Evolutionary conservation across 1,140 invertebrate species (phyloP).

Genomic region (Helicoverpa armigera): DNA sequence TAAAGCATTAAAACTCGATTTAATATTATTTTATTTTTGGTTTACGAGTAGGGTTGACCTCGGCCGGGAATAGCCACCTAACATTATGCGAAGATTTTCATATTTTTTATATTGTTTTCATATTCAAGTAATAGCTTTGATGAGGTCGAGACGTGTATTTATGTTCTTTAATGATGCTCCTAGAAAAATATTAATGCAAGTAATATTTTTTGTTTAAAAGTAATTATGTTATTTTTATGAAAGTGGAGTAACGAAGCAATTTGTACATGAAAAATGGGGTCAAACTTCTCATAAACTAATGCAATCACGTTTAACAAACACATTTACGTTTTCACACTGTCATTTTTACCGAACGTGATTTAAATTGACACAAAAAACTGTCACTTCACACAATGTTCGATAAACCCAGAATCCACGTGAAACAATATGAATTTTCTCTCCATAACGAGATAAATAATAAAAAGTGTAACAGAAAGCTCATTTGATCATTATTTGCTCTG

Average conservation of each 20-base stretch:
- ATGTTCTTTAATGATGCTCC: not conserved
- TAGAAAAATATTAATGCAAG: not conserved
- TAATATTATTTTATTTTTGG: constrained; percentile 50
- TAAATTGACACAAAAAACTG: not conserved
- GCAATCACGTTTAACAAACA: too few relatives aligned
- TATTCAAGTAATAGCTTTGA: constrained; percentile 3
- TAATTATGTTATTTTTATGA: too few relatives aligned
- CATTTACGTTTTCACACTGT: too few relatives aligned
- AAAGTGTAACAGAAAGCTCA: constrained; percentile 23
- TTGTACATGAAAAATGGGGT: too few relatives aligned
- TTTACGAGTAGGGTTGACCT: constrained; percentile 39
- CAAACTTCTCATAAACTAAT: too few relatives aligned
- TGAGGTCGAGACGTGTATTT: constrained; percentile 14
- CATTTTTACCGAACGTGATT: not conserved
- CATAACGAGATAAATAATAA: constrained; percentile 1
- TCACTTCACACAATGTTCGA: not conserved
- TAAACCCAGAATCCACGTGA: constrained; percentile 31
- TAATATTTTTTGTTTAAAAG: too few relatives aligned
- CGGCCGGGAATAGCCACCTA: constrained; percentile 31
- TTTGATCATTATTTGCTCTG: not conserved
- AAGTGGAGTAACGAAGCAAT: too few relatives aligned
- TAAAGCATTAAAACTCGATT: constrained; percentile 69
- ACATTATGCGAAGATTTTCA: constrained; percentile 18
- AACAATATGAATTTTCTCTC: constrained; percentile 35
- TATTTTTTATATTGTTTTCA: not conserved